phyloP scores from a whole-genome alignment of 2,888 invertebrate species.

The Herminia tarsipennalis region DNA sequence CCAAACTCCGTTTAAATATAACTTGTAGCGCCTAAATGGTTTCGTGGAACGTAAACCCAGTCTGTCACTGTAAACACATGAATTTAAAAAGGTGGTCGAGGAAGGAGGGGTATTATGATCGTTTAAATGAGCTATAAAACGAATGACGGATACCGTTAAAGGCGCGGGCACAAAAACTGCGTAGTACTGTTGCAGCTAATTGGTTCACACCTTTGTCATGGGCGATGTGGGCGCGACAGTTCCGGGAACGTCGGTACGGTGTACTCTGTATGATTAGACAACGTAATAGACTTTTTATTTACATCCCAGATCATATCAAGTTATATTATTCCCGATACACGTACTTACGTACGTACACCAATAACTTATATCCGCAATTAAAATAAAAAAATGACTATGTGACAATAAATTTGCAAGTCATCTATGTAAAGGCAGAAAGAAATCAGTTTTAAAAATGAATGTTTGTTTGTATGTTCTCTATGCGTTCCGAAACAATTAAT shows the following conservation, averaged over 20 bases:
- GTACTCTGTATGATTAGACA: conserved; percentile 6
- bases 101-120: not conserved
- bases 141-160: conserved; percentile 24
- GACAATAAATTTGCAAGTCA: no score
- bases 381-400: no score
- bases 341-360: no score
- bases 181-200: conserved; percentile 19
- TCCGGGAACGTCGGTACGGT: conserved; percentile 17
- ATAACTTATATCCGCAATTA: no score
- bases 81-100: not conserved
- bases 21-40: conserved; percentile 22
- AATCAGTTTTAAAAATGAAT: no score
- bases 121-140: conserved; percentile 9
- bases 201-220: conserved; percentile 43
- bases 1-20: conserved; percentile 14
- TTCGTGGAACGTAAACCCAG: conserved; percentile 27
- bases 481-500: no score
- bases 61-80: conserved; percentile 9
- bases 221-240: conserved; percentile 12
- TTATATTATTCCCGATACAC: no score
- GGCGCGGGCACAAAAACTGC: conserved; percentile 19
- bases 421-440: no score
- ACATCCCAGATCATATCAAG: no score
- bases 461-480: no score
- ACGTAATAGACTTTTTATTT: no score